These are phyloP conservation scores for Euproctis similis DNA, from an alignment of 2,888 invertebrate genomes.

Conservation along the genomic window DNA sequence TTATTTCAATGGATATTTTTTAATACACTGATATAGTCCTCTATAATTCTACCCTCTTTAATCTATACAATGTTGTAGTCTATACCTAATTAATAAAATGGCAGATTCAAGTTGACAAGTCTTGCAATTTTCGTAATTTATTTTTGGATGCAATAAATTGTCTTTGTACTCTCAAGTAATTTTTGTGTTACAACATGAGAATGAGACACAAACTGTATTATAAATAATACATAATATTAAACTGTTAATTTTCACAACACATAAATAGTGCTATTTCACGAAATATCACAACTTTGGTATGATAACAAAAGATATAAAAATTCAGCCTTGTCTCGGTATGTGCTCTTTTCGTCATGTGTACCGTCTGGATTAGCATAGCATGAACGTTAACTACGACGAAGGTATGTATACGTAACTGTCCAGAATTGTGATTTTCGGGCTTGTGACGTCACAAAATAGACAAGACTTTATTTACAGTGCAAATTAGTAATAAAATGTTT, in stretches of 20 bases:
- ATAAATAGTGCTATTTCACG: conserved; percentile 49
- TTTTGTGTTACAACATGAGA: conserved; percentile 30
- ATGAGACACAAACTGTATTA: conserved; percentile 20
- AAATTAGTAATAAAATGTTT: conserved; percentile 53
- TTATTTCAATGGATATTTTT: too few species aligned
- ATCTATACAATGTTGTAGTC: too few species aligned
- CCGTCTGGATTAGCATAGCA: conserved; percentile 48
- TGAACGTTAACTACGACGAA: conserved; percentile 39
- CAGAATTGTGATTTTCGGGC: conserved; percentile 58
- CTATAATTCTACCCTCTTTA: too few species aligned
- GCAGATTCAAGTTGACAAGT: conserved; percentile 68
- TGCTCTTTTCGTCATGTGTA: conserved; percentile 55
- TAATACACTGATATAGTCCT: too few species aligned
- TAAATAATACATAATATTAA: conserved; percentile 6
- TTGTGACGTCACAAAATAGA: conserved; percentile 71
- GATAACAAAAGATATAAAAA: conserved; percentile 75
- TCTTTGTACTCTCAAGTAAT: conserved; percentile 39
- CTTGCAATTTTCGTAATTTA: conserved; percentile 66
- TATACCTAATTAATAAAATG: too few species aligned
- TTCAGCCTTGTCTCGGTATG: conserved; percentile 51
- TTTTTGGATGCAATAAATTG: conserved; percentile 57
- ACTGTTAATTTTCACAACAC: conserved; percentile 20
- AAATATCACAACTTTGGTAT: conserved; percentile 60
- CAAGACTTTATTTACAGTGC: conserved; percentile 63
- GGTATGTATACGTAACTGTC: conserved; percentile 58